Evolutionary conservation across 2,888 invertebrate species (phyloP).

Genomic region (Amiota mariae): DNA sequence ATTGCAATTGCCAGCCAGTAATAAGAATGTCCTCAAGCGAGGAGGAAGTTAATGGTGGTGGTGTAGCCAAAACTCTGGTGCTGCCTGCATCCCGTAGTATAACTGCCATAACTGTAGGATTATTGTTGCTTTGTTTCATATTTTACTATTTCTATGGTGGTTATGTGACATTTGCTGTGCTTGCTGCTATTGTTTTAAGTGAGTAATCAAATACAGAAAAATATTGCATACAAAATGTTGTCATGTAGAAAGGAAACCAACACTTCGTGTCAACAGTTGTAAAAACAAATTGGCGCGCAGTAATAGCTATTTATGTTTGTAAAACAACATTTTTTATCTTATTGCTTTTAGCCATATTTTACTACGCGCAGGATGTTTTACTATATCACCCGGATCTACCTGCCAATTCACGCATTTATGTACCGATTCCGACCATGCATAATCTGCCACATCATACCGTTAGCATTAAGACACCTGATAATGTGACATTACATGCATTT

Average conservation of each 20-base stretch:
- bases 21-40: slow-evolving; percentile 39
- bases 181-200: slow-evolving; percentile 83
- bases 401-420: slow-evolving; percentile 88
- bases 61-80: slow-evolving; percentile 51
- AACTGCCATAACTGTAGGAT: slow-evolving; percentile 85
- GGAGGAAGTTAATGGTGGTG: slow-evolving; percentile 55
- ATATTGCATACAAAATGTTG: background rate
- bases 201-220: slow-evolving; percentile 55
- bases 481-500: slow-evolving; percentile 85
- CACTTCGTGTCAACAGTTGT: no score
- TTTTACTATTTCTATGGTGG: slow-evolving; percentile 90
- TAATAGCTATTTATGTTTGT: background rate
- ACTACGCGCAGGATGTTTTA: slow-evolving; percentile 88
- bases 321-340: background rate
- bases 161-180: slow-evolving; percentile 80
- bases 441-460: slow-evolving; percentile 90
- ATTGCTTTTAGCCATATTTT: slow-evolving; percentile 81
- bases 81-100: slow-evolving; percentile 76
- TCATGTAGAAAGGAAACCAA: no score
- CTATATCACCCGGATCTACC: slow-evolving; percentile 93
- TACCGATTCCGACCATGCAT: slow-evolving; percentile 89
- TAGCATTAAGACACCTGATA: slow-evolving; percentile 83
- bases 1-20: no score
- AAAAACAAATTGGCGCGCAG: background rate
- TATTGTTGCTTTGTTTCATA: slow-evolving; percentile 82